Evolutionary conservation across 2,113 vertebrate genomes (phyloP).

Genomic region (Trichomycterus rosablanca): DNA sequence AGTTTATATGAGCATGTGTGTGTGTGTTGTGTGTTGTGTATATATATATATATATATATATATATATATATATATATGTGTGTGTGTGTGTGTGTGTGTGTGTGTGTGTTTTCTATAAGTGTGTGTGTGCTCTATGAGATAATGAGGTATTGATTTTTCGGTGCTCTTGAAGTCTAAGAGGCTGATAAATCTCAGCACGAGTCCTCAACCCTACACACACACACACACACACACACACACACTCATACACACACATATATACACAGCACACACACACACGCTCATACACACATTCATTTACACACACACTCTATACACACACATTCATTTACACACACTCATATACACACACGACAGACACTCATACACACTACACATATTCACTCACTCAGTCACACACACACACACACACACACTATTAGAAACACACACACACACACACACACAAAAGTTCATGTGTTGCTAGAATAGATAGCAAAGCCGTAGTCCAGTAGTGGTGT

Average conservation of each 20-base stretch:
- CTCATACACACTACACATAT: no score
- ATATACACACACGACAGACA: no score
- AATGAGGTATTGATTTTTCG: constrained; percentile 44
- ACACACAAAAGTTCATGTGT: no score
- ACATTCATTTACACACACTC: no score
- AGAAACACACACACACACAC: constrained; percentile 10
- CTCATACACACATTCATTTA: constrained; percentile 17
- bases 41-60: no score
- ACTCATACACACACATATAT: constrained; percentile 18
- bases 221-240: constrained; percentile 16
- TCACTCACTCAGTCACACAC: no score
- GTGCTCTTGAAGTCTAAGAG: constrained; percentile 32
- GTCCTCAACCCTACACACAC: constrained; percentile 10
- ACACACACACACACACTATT: constrained; percentile 16
- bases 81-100: constrained; percentile 8
- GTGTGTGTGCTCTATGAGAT: constrained; percentile 25
- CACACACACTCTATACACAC: no score
- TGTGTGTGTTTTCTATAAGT: constrained; percentile 9
- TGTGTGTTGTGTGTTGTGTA: no score
- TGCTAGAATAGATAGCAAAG: no score
- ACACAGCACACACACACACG: constrained; percentile 18
- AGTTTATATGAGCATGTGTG: no score
- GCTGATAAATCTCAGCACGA: constrained; percentile 29
- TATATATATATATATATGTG: no score
- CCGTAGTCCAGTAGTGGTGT: no score